phyloP scores from a whole-genome alignment of 2,888 invertebrate species.

The Xylocampa areola region DNA sequence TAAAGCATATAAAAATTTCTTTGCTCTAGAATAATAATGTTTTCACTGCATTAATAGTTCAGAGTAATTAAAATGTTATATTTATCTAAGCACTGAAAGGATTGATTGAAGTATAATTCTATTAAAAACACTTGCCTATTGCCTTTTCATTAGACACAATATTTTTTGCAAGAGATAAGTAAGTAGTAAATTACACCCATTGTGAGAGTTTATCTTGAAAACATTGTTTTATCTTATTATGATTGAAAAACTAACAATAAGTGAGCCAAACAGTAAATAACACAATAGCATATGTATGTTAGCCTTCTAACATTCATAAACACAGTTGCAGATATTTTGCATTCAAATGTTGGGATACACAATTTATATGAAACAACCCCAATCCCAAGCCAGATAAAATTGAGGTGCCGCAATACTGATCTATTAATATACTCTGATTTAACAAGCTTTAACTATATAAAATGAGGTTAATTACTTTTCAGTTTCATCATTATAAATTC shows the following conservation, averaged over 20 bases:
- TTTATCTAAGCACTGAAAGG: no score
- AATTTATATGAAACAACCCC: no score
- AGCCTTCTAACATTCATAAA: no score
- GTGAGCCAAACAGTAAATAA: constrained; percentile 2
- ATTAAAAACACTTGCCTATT: no score
- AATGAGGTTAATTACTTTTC: constrained; percentile 35
- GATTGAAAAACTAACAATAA: background rate
- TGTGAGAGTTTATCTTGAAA: background rate
- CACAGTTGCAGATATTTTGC: no score
- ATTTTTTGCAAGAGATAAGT: no score
- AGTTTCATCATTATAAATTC: constrained; percentile 6
- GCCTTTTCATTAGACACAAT: no score
- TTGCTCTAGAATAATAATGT: constrained; percentile 7
- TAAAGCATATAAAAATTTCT: constrained; percentile 30
- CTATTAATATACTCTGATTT: constrained; percentile 11
- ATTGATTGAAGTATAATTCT: no score
- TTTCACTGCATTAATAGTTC: no score
- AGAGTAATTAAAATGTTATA: no score
- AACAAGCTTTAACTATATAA: constrained; percentile 11
- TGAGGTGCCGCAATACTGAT: constrained; percentile 23
- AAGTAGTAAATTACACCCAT: background rate
- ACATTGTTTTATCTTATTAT: constrained; percentile 1
- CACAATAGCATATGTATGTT: no score
- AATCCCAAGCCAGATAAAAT: constrained; percentile 35
- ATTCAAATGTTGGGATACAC: no score